Percentiles rank a stretch among this genome's conserved stretches.
These are phyloP conservation scores for Pemphigus obesinymphae DNA, from an alignment of 1,140 invertebrate genomes.

Conservation along the genomic window DNA sequence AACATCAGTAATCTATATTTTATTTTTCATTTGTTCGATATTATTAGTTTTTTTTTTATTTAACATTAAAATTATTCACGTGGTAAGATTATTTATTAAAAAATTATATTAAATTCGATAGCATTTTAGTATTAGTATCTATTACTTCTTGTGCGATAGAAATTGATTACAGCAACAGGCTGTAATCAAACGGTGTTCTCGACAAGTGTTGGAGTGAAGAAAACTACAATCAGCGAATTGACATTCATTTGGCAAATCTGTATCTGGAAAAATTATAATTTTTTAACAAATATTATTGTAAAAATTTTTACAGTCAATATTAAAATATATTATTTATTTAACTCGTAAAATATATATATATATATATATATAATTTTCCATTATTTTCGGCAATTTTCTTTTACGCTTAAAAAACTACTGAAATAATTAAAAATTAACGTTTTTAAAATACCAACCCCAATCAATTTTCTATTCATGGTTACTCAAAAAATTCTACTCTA, in stretches of 20 bases:
- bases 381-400: too few species aligned
- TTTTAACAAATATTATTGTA: neutral
- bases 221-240: slow-evolving; percentile 64
- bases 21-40: too few species aligned
- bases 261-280: slow-evolving; percentile 46
- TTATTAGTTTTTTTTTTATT: too few species aligned
- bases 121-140: too few species aligned
- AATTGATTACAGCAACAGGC: slow-evolving; percentile 63
- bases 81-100: neutral
- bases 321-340: neutral
- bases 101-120: neutral
- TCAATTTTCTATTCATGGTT: too few species aligned
- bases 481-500: too few species aligned
- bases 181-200: slow-evolving; percentile 65
- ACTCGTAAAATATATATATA: too few species aligned
- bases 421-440: too few species aligned
- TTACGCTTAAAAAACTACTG: too few species aligned
- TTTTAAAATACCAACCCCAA: too few species aligned
- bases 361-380: too few species aligned
- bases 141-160: slow-evolving; percentile 27
- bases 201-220: slow-evolving; percentile 67
- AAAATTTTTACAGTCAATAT: neutral
- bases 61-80: neutral
- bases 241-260: slow-evolving; percentile 57
- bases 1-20: neutral